phyloP scores from a whole-genome alignment of 2,113 vertebrate species.

The Struthio camelus region DNA sequence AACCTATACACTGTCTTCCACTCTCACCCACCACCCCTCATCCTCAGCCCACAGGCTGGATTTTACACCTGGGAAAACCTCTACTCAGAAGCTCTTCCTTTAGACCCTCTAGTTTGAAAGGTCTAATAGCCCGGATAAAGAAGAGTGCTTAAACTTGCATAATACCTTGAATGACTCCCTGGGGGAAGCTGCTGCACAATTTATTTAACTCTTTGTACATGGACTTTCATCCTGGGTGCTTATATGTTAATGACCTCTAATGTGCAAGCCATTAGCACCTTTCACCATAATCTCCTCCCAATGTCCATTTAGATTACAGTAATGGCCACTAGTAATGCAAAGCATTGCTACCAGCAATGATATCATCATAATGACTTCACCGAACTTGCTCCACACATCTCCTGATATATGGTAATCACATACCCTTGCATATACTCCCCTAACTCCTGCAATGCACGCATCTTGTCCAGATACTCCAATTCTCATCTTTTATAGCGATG shows the following conservation, averaged over 20 bases:
- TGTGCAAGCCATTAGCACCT: slow-evolving; percentile 69
- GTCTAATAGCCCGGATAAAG: slow-evolving; percentile 68
- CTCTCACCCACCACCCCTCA: background rate
- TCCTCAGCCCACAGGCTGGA: background rate
- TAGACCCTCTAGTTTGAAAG: slow-evolving; percentile 48
- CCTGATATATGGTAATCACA: background rate
- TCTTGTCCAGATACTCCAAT: background rate
- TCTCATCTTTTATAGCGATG: background rate
- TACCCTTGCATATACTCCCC: background rate
- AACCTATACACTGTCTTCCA: background rate
- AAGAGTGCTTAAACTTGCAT: slow-evolving; percentile 63
- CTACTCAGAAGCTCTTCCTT: slow-evolving; percentile 53
- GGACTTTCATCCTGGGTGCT: slow-evolving; percentile 61
- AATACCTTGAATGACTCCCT: slow-evolving; percentile 63
- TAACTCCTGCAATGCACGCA: background rate
- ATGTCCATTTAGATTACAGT: slow-evolving; percentile 70
- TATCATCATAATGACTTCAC: slow-evolving; percentile 68
- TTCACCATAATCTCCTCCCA: slow-evolving; percentile 72
- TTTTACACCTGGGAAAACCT: slow-evolving; percentile 59
- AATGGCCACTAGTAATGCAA: slow-evolving; percentile 62
- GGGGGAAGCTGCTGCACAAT: slow-evolving; percentile 45
- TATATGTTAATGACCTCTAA: slow-evolving; percentile 64
- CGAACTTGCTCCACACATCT: slow-evolving; percentile 13
- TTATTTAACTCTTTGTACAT: slow-evolving; percentile 68
- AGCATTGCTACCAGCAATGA: slow-evolving; percentile 60